Evolutionary conservation across 2,888 invertebrate species (phyloP), one percentile per base, ranked within the genome.

Genomic region (Drosophila nigricruria): DNA sequence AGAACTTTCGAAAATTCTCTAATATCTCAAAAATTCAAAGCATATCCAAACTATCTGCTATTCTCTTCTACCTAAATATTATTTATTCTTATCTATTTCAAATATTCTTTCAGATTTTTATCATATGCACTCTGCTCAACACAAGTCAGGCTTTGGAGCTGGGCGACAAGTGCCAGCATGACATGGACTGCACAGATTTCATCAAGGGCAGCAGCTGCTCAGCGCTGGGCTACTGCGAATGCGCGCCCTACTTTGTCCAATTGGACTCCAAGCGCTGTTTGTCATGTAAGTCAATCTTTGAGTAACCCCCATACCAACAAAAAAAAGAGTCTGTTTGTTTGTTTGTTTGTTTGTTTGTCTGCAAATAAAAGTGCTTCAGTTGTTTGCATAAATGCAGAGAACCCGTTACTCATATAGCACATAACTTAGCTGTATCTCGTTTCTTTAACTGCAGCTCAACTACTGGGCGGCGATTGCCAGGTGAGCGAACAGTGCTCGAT

Each of bases 401-500:
- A 70, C 14, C 77, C 79, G 77, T 77, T 77, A 75, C 40, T 70
- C 54, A 74, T 32, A 69, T 40, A 40, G 38, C 34, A 47, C 49
- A 52, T 32, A 30, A 5, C 34, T 16, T 53, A 54, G 25, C 45
- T 20, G 23, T 42, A 42, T 56, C 10, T 52, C n/a, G 43, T 25
- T 50, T 23, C 47, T 60, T 47, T 18, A 20, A 71, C 45, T 43
- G 2, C 36, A 89, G 88, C 87, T 62, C 79, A 88, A 75, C 82
- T 83, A 10, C 50, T 88, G 64, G 97, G 97, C 56, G 96, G 97
- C 87, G 96, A 96, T 90, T 98, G 98, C 92, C 90, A 95, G 75
- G 95, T 97, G 56, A 95, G 96, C 68, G 96, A 97, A 89, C 98
- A 98, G 92, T 98, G 98, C 91, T 96, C 96, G 27, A 94, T 97